A percentile compares a stretch with the other conserved stretches of the same genome.
Conservation (phyloP, 1,140 invertebrate genomes). For the Sitophilus oryzae region DNA sequence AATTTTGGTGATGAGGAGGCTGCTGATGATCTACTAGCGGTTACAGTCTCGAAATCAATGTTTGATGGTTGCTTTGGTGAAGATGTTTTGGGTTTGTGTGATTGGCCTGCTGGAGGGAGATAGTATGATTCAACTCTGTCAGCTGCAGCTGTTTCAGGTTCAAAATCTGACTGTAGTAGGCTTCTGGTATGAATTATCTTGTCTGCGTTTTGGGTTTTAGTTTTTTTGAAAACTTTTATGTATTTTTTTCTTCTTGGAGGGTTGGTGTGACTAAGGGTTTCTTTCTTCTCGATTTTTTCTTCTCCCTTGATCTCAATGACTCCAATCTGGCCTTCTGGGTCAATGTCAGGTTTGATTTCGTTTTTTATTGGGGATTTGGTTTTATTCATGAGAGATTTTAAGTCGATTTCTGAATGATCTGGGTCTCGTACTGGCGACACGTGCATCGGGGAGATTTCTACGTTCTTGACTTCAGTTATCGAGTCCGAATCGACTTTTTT, state of each 20-base stretch:
- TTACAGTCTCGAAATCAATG: conserved; percentile 37
- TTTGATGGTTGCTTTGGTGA: conserved; percentile 26
- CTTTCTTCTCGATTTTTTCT: conserved; percentile 53
- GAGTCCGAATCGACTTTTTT: too few species aligned
- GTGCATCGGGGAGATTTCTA: conserved; percentile 37
- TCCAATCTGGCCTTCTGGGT: conserved; percentile 46
- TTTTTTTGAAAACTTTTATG: conserved; percentile 7
- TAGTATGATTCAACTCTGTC: conserved; percentile 63
- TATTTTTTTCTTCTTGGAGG: conserved; percentile 46
- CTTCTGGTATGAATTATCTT: conserved; percentile 24
- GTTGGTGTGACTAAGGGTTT: conserved; percentile 70
- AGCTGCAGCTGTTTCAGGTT: conserved; percentile 56
- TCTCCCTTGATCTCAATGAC: conserved; percentile 47
- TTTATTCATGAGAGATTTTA: neutral
- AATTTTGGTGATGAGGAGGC: neutral
- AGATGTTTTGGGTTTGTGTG: conserved; percentile 37
- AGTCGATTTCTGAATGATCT: conserved; percentile 4
- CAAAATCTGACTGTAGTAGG: conserved; percentile 20
- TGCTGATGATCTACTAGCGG: neutral
- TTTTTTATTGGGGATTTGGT: neutral
- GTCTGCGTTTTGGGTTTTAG: conserved; percentile 35
- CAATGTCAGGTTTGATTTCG: conserved; percentile 30
- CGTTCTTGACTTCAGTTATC: conserved; percentile 29
- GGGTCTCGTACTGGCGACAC: conserved; percentile 36
- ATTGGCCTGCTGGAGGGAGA: conserved; percentile 51